Percentiles rank a stretch among this genome's conserved stretches.
These are phyloP conservation scores for Phoeniculus purpureus DNA, from an alignment of 2,797 vertebrate genomes.

Conservation along the genomic window DNA sequence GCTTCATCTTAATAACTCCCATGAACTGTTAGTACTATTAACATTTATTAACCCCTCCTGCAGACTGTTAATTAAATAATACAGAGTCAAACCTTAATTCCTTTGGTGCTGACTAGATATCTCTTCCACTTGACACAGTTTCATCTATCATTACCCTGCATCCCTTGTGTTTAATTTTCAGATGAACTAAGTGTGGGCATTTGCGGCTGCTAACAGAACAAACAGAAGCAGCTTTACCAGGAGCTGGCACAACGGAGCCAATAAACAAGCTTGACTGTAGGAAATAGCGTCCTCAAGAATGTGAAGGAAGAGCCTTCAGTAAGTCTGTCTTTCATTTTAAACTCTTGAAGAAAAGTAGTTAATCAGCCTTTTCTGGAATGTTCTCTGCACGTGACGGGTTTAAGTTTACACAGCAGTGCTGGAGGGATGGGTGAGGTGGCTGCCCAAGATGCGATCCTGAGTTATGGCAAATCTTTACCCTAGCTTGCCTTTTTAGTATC, in stretches of 20 bases:
- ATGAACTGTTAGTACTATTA: slow-evolving; percentile 43
- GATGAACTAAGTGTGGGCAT: neutral
- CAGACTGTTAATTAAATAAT: slow-evolving; percentile 54
- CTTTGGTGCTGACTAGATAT: slow-evolving; percentile 27
- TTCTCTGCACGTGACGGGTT: slow-evolving; percentile 45
- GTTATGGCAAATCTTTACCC: slow-evolving; percentile 48
- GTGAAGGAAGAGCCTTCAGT: slow-evolving; percentile 6
- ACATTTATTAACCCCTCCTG: slow-evolving; percentile 53
- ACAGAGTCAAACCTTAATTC: slow-evolving; percentile 45
- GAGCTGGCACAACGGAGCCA: neutral
- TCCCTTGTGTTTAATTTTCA: slow-evolving; percentile 55
- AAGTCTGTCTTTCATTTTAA: slow-evolving; percentile 54
- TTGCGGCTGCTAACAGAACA: neutral
- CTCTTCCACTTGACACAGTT: slow-evolving; percentile 45
- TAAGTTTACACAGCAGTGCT: slow-evolving; percentile 40
- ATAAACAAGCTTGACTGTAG: slow-evolving; percentile 7
- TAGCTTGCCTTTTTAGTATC: slow-evolving; percentile 17
- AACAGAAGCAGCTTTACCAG: neutral
- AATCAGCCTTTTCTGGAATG: slow-evolving; percentile 55
- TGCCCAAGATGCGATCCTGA: slow-evolving; percentile 32
- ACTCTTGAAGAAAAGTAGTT: slow-evolving; percentile 47
- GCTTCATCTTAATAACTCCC: neutral
- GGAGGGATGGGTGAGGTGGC: slow-evolving; percentile 23
- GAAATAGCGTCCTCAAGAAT: slow-evolving; percentile 10
- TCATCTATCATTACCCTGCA: slow-evolving; percentile 28